A percentile compares a stretch with the other conserved stretches of the same genome.
phyloP scores from a whole-genome alignment of 2,888 invertebrate genomes.

The Sericinus montela region DNA sequence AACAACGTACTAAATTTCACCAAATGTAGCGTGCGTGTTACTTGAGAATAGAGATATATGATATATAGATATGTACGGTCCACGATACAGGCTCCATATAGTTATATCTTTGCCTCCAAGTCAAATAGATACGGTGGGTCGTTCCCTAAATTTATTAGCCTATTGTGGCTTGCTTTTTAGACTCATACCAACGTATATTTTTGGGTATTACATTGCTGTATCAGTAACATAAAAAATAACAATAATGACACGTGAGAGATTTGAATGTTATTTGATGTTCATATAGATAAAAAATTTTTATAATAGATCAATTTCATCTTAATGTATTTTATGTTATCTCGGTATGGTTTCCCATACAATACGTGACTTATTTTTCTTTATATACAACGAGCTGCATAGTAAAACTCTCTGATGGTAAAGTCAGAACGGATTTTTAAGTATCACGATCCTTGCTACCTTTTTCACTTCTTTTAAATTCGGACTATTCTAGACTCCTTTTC shows the following conservation, averaged over 20 bases:
- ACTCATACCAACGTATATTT: neutral
- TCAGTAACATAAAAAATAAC: constrained; percentile 11
- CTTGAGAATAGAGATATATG: constrained; percentile 10
- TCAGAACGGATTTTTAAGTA: too few species aligned
- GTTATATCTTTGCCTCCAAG: constrained; percentile 11
- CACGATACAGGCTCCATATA: constrained; percentile 3
- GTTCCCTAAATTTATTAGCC: constrained; percentile 17
- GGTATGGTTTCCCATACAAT: too few species aligned
- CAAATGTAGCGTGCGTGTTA: constrained; percentile 27
- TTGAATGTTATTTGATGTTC: neutral
- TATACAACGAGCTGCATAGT: too few species aligned
- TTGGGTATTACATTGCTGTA: constrained; percentile 10
- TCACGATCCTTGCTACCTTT: too few species aligned
- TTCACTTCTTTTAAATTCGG: too few species aligned
- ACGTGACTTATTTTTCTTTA: too few species aligned
- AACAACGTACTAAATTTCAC: constrained; percentile 39
- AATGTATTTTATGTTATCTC: too few species aligned
- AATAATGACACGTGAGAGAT: constrained; percentile 5
- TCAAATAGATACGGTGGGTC: constrained; percentile 17
- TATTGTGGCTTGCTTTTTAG: constrained; percentile 19
- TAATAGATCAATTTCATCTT: too few species aligned
- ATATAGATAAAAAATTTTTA: too few species aligned
- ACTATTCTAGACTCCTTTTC: too few species aligned
- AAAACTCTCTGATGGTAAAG: too few species aligned
- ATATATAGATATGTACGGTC: constrained; percentile 3